phyloP scores from a whole-genome alignment of 2,113 vertebrate genomes.

The Oxygymnocypris stewartii region DNA sequence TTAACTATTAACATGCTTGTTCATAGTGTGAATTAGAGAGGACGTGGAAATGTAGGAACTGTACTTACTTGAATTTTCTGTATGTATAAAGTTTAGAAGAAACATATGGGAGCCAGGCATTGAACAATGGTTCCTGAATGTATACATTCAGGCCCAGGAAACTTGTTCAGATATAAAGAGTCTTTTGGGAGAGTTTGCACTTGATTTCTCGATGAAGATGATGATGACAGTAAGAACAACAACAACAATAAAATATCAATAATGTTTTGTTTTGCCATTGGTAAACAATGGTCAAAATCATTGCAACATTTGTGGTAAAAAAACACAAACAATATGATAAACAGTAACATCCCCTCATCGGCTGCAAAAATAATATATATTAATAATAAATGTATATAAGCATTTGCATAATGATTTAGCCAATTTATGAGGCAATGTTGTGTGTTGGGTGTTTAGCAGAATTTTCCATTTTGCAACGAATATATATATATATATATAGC shows the following conservation, averaged over 20 bases:
- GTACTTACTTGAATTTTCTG: neutral
- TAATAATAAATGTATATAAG: neutral
- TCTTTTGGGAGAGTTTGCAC: neutral
- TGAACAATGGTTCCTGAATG: neutral
- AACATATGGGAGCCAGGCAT: neutral
- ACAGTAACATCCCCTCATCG: neutral
- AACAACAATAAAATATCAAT: neutral
- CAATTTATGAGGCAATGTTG: too few relatives aligned
- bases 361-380: neutral
- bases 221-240: too few relatives aligned
- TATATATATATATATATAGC: too few relatives aligned
- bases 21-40: neutral
- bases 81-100: neutral
- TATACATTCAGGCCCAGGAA: neutral
- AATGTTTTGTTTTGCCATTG: neutral
- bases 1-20: neutral
- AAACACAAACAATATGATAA: neutral
- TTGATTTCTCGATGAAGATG: neutral
- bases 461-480: too few relatives aligned
- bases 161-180: neutral
- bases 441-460: too few relatives aligned
- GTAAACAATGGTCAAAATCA: neutral
- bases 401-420: too few relatives aligned
- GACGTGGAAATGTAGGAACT: neutral
- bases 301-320: neutral